Percentiles rank a stretch among this genome's conserved stretches.
These are phyloP conservation scores for Mionectes macconnelli DNA, from an alignment of 2,113 vertebrate genomes.

Conservation along the genomic window DNA sequence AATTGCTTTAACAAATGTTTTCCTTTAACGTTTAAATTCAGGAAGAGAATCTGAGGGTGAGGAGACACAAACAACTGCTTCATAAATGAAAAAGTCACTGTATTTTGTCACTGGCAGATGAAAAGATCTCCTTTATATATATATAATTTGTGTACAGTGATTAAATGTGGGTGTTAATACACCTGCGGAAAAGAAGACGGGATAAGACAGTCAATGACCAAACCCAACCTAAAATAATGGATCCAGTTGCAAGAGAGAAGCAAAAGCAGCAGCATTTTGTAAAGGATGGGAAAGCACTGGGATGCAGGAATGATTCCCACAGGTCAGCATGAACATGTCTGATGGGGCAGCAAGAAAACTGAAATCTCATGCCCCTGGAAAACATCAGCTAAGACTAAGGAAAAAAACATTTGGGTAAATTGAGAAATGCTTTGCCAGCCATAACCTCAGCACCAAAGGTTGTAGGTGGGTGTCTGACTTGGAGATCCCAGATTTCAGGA, in stretches of 20 bases:
- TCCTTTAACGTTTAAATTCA: neutral
- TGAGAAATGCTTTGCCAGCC: neutral
- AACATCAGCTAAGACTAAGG: neutral
- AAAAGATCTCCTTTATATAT: neutral
- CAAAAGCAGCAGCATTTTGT: neutral
- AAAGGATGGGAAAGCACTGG: neutral
- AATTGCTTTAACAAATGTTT: neutral
- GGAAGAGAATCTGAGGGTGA: neutral
- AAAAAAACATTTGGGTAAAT: neutral
- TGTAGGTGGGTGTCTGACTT: neutral
- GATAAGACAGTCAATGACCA: fast-evolving
- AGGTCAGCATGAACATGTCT: neutral
- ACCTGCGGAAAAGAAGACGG: neutral
- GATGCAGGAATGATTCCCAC: neutral
- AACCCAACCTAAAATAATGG: neutral
- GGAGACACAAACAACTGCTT: neutral
- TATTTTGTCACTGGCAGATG: neutral
- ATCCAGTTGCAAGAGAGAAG: neutral
- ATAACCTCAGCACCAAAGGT: neutral
- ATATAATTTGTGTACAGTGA: neutral
- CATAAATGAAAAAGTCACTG: neutral
- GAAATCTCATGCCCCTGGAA: fast-evolving
- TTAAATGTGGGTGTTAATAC: neutral
- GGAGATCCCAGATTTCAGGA: neutral
- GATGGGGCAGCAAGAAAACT: neutral